Base-by-base conservation (phyloP, 2,797 vertebrate genomes). In the Gadopsis bispinosus region DNA sequence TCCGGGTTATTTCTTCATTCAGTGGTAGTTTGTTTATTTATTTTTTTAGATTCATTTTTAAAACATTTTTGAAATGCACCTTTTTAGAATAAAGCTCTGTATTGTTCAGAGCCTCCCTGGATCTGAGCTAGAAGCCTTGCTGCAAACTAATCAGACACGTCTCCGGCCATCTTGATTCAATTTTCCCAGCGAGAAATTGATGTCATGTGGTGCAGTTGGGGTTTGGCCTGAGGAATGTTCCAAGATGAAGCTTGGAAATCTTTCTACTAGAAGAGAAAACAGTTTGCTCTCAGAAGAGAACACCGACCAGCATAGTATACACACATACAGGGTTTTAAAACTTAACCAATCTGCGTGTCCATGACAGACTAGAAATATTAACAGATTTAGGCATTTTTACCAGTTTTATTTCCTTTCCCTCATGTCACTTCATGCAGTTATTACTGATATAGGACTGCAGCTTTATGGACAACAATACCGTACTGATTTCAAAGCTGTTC, bases 161-260 rank as follows among this genome's bases (percentile, higher is more conserved):
- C 20, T 59, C 33, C 4, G 0, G 47, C 74, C 92, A 89, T 91
- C 91, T 90, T 92, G 91, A 91, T 78, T 88, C 73, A 90, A 92
- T 92, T 90, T 92, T 84, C 87, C 65, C 89, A 51, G 80, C 82
- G 91, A 86, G 86, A 92, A 89, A 89, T 88, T 73, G 77, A 74
- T 81, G 77, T 89, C 90, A 87, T 91, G 89, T 87, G 90, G 91
- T 65, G 79, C 35, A 26, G 72, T 50, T 50, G 16, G 82, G 87
- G 86, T 84, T 88, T 79, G 79, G 81, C 80, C 68, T 39, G 29
- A 79, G 84, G 85, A 93, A 92, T 93, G 86, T 87, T 84, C 70
- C 19, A 54, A 79, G 79, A 81, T 19, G 45, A 71, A 86, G 68
- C 77, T 39, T 84, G 64, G 77, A 77, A 87, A 83, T 80, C 56